A percentile compares a stretch with the other conserved stretches of the same genome.
phyloP scores from a whole-genome alignment of 2,113 vertebrate species.

The Natator depressus region DNA sequence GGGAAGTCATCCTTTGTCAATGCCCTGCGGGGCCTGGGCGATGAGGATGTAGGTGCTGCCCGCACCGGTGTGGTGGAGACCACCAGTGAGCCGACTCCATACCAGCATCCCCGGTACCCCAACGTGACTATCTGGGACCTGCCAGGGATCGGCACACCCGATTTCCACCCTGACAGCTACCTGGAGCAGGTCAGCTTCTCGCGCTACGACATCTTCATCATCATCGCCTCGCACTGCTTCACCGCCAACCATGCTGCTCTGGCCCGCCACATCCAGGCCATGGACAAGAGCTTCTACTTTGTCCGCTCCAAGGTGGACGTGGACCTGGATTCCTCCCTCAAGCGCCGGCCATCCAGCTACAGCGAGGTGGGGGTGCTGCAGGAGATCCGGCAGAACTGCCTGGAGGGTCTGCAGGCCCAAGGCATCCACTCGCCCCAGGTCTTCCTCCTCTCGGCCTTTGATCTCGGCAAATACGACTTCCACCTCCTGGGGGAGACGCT shows the following conservation, averaged over 20 bases:
- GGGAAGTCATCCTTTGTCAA: conserved; percentile 82
- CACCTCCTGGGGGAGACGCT: conserved; percentile 46
- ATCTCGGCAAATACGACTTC: conserved; percentile 47
- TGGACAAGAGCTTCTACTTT: conserved; percentile 79
- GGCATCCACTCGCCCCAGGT: conserved; percentile 53
- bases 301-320: conserved; percentile 78
- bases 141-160: conserved; percentile 73
- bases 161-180: conserved; percentile 72
- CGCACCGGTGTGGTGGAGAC: conserved; percentile 71
- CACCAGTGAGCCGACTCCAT: conserved; percentile 57
- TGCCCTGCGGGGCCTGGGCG: conserved; percentile 69
- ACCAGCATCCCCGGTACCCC: conserved; percentile 69
- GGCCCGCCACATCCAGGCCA: conserved; percentile 66
- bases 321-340: conserved; percentile 52
- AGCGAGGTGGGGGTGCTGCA: not conserved
- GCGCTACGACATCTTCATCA: conserved; percentile 79
- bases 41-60: conserved; percentile 74
- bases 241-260: conserved; percentile 66
- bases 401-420: not conserved
- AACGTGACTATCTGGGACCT: conserved; percentile 80
- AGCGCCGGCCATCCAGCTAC: conserved; percentile 38
- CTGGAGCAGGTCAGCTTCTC: conserved; percentile 70
- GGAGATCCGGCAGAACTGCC: conserved; percentile 54
- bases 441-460: conserved; percentile 66
- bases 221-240: conserved; percentile 73